Base-by-base conservation (phyloP, 2,888 invertebrate genomes). In the Drosophila neutralis region DNA sequence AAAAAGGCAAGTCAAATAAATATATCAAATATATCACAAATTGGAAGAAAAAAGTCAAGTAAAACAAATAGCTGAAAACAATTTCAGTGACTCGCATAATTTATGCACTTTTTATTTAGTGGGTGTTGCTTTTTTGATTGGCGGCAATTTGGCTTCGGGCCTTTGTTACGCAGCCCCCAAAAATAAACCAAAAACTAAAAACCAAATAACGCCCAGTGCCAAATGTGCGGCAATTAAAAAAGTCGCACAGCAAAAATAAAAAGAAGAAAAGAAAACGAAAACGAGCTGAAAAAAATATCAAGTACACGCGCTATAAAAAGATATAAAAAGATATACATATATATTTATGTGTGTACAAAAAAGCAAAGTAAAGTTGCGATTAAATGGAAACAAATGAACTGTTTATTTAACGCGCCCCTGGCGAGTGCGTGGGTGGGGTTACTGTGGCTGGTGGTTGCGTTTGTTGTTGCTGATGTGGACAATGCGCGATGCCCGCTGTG, bases 381-480 rank as follows among this genome's bases (percentile, higher is more conserved):
- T 80, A 83, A 85, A 88, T 82, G 83, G 73, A 82, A 87, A 90
- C 79, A 91, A 89, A 89, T 90, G 89, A 90, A 91, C 91, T 90
- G 90, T 91, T 90, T 91, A 91, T 91, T 88, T 85, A 87, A 89
- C 78, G 83, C 84, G 87, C 88, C 87, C 69, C 64, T 56, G 69
- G 80, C 68, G 64, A 58, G 52, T 45, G 70, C 63, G 51, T 45
- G 63, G 31, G 69, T 21, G 63, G 70, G 27, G 45, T 8, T 15
- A 13, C 38, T 7, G 51, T 3, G 35, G n/a, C 27, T 18, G 45
- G 48, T 45, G 60, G 27, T 52, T 48, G 62, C 18, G 53, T 24
- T 24, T 21, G 21, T 6, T 15, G 59, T 31, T 24, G 48, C 53
- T 27, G 27, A 57, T 48, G 60, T 29, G 45, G 35, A 57, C 40